Percentiles rank a stretch among this genome's conserved stretches.
Evolutionary conservation across 1,140 invertebrate species (phyloP).

Genomic region (Drosophila yakuba): DNA sequence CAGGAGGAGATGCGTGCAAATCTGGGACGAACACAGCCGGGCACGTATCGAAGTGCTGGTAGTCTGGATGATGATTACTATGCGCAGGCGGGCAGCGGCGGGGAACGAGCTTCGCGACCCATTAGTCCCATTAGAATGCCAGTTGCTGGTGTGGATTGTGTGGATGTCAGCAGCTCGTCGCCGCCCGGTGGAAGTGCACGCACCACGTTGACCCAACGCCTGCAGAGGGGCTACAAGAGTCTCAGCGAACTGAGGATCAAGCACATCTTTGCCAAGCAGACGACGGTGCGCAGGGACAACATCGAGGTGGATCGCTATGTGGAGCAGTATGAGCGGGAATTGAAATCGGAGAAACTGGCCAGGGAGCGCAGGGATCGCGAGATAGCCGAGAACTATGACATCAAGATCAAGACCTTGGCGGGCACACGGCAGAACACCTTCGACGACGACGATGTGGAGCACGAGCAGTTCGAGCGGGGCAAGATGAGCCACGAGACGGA

Average conservation of each 20-base stretch:
- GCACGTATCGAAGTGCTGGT: conserved; percentile 68
- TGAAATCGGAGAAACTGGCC: conserved; percentile 44
- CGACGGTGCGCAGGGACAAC: conserved; percentile 53
- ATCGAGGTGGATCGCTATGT: conserved; percentile 76
- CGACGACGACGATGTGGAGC: conserved; percentile 14
- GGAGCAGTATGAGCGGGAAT: conserved; percentile 71
- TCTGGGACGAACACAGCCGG: conserved; percentile 16
- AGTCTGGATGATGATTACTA: conserved; percentile 79
- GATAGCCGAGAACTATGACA: conserved; percentile 77
- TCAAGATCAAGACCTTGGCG: conserved; percentile 61
- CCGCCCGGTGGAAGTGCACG: neutral
- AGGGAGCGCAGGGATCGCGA: conserved; percentile 56
- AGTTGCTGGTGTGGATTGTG: neutral
- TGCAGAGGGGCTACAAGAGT: conserved; percentile 75
- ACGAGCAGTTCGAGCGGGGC: conserved; percentile 16
- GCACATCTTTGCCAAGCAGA: conserved; percentile 76
- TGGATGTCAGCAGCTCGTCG: neutral
- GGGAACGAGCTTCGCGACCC: conserved; percentile 43
- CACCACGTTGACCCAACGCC: conserved; percentile 45
- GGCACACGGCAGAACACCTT: conserved; percentile 59
- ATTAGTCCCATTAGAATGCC: conserved; percentile 62
- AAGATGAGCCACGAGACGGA: conserved; percentile 57
- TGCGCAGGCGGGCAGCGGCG: conserved; percentile 47
- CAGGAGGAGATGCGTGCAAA: neutral
- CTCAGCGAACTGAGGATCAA: conserved; percentile 73